Percentiles rank a stretch among this genome's conserved stretches.
Evolutionary conservation across 2,888 invertebrate genomes (phyloP).

Genomic region (Tenthredo scrophulariae): DNA sequence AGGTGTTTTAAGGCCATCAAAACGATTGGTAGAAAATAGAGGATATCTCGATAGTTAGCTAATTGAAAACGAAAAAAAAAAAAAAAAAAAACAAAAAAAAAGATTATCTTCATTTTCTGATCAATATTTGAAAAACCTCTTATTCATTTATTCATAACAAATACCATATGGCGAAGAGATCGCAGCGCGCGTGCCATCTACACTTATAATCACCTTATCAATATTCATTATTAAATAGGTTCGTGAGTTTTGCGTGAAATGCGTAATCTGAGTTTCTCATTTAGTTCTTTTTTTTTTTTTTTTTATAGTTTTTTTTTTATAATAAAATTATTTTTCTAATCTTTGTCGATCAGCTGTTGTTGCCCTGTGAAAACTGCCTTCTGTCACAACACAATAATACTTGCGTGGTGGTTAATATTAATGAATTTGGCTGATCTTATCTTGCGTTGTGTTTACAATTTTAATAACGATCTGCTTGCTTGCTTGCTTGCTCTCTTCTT

Average conservation of each 20-base stretch:
- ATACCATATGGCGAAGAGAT: slow-evolving; percentile 25
- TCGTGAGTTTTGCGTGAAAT: slow-evolving; percentile 52
- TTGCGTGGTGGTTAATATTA: slow-evolving; percentile 71
- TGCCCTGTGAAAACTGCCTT: slow-evolving; percentile 87
- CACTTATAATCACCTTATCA: slow-evolving; percentile 55
- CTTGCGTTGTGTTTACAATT: slow-evolving; percentile 52
- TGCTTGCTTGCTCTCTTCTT: neutral
- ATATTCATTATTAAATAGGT: slow-evolving; percentile 58
- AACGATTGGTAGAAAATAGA: slow-evolving; percentile 30
- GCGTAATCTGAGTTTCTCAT: slow-evolving; percentile 56
- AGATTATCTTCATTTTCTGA: neutral
- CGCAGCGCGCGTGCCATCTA: slow-evolving; percentile 25
- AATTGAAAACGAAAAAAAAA: neutral
- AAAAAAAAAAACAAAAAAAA: neutral
- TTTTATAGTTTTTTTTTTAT: slow-evolving; percentile 81
- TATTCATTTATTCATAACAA: neutral
- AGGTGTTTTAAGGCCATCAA: slow-evolving; percentile 4
- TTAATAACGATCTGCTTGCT: slow-evolving; percentile 14
- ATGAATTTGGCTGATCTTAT: slow-evolving; percentile 52
- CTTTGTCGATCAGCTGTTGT: slow-evolving; percentile 84
- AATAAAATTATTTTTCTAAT: slow-evolving; percentile 81
- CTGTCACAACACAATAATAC: slow-evolving; percentile 80
- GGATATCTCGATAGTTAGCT: neutral
- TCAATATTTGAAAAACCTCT: neutral
- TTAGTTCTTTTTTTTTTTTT: slow-evolving; percentile 60